These are phyloP conservation scores for Rhopalosiphum maidis DNA, from an alignment of 1,140 invertebrate species.

Conservation along the genomic window DNA sequence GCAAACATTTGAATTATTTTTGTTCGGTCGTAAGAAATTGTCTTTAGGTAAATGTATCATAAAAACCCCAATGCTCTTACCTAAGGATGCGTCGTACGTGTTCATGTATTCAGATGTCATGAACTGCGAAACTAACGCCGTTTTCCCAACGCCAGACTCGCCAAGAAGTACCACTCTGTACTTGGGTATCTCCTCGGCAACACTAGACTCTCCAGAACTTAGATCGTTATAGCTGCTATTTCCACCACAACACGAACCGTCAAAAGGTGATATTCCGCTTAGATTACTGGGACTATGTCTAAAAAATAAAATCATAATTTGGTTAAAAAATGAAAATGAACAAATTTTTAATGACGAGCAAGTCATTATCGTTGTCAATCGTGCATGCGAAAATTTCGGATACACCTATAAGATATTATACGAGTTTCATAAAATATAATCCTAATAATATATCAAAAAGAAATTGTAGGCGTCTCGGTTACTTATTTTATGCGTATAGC, in stretches of 20 bases:
- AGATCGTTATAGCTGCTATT: slow-evolving; percentile 55
- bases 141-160: slow-evolving; percentile 78
- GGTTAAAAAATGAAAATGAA: neutral
- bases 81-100: slow-evolving; percentile 74
- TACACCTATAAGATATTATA: too few species aligned
- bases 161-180: slow-evolving; percentile 78
- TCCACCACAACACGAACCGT: slow-evolving; percentile 59
- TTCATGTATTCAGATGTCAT: slow-evolving; percentile 82
- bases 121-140: slow-evolving; percentile 77
- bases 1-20: neutral
- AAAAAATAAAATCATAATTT: neutral
- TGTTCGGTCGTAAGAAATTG: neutral
- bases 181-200: slow-evolving; percentile 62
- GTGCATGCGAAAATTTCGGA: neutral
- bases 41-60: neutral
- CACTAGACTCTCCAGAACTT: slow-evolving; percentile 47
- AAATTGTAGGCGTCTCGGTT: neutral
- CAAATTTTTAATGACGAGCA: neutral
- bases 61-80: slow-evolving; percentile 63
- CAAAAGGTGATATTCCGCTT: slow-evolving; percentile 60
- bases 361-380: neutral
- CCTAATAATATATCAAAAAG: neutral
- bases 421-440: neutral
- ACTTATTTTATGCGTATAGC: neutral
- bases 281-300: slow-evolving; percentile 59